Evolutionary conservation across 2,888 invertebrate genomes (phyloP), one percentile per base, ranked within the genome.

Genomic region (Hecatera dysodea): DNA sequence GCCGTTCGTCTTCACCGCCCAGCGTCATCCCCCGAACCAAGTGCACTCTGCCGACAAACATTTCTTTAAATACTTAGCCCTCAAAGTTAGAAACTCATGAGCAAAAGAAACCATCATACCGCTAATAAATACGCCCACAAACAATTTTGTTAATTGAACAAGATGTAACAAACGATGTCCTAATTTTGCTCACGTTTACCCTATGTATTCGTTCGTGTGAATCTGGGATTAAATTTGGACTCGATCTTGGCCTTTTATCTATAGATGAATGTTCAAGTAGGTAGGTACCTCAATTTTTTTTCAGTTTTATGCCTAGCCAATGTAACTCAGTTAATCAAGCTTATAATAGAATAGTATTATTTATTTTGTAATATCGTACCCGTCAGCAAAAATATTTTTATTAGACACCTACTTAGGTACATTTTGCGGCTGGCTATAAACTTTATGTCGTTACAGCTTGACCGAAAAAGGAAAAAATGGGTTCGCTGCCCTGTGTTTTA

Each of bases 11-110:
- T 86, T 92, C 92, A 86, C 90, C 90, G 83, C 91, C 89, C 88
- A 90, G 86, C 93, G 92, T 92, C 95, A 95, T 95, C 89, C 93
- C 94, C 93, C 90, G 87, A 75, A 82, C 81, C 81, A 85, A 89
- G 81, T 85, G 87, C 78, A 82, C 86, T 91, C 95, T 95, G 93
- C 46, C 64, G 80, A 88, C 81, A 90, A 90, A 61, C 11, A 64
- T 46, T 39, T 0, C 17, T 19, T 46, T 52, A 57, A 39, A 50
- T 24, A 19, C 0, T 52, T 17, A 19, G 9, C 19, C 27, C 12
- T 22, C 42, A 42, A 15, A 52, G 2, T 27, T 17, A 12, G 6
- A 12, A n/a, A 29, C 75, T 52, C 33, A 12, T 11, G 22, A 46
- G 12, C 46, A 39, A 29, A 29, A 27, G 17, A 46, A 44, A 36